phyloP scores from a whole-genome alignment of 2,113 vertebrate species.

The Calypte anna region DNA sequence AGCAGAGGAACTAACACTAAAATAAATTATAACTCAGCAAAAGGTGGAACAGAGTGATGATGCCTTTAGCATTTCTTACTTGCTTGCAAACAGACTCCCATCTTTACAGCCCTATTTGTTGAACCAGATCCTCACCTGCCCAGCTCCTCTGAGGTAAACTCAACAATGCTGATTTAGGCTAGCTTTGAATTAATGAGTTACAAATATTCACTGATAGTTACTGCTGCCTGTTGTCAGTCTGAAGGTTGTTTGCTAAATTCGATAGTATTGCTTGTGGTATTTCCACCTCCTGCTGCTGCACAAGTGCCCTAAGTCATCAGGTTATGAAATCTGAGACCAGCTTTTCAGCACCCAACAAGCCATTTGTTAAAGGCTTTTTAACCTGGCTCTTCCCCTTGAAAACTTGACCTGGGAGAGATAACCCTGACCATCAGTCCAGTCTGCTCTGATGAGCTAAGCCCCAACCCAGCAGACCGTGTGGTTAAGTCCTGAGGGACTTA shows the following conservation, averaged over 20 bases:
- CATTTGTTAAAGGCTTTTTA: not conserved
- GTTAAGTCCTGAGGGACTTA: constrained; percentile 55
- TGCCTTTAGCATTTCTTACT: not conserved
- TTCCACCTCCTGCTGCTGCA: not conserved
- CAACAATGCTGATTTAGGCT: not conserved
- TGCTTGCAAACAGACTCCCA: not conserved
- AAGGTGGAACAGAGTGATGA: not conserved
- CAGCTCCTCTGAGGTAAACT: not conserved
- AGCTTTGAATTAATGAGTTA: not conserved
- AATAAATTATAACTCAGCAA: constrained; percentile 6
- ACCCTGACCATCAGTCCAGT: not conserved
- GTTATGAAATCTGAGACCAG: not conserved
- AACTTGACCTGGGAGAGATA: not conserved
- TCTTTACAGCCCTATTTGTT: not conserved
- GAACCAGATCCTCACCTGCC: not conserved
- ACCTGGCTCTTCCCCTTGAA: not conserved
- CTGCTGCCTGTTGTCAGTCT: not conserved
- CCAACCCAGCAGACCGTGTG: not conserved
- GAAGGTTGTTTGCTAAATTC: not conserved
- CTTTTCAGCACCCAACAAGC: not conserved
- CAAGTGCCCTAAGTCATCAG: not conserved
- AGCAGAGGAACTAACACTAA: not conserved
- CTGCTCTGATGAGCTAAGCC: not conserved
- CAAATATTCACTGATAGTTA: not conserved
- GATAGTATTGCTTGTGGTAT: not conserved